phyloP scores from a whole-genome alignment of 1,140 invertebrate genomes.

The Temnothorax nylanderi region DNA sequence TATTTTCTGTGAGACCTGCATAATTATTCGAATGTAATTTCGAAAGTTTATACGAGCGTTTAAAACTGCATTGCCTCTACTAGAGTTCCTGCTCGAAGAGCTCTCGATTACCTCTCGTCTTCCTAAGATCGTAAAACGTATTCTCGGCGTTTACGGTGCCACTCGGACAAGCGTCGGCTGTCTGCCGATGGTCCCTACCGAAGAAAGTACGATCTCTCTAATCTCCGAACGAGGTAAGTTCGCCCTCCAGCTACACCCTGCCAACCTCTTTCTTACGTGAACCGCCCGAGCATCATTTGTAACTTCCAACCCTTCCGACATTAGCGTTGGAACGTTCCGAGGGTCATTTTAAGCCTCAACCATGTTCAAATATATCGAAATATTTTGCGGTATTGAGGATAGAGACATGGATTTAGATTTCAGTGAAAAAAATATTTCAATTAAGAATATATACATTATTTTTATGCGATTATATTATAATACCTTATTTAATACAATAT shows the following conservation, averaged over 20 bases:
- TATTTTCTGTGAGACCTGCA: not conserved
- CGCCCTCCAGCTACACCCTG: constrained; percentile 4
- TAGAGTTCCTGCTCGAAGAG: constrained; percentile 23
- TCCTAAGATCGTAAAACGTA: constrained; percentile 31
- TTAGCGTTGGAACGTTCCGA: constrained; percentile 13
- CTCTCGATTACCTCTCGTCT: constrained; percentile 45
- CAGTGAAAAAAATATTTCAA: not conserved
- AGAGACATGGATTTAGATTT: not conserved
- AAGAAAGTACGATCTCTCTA: constrained; percentile 54
- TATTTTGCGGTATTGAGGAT: not conserved
- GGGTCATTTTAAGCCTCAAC: constrained; percentile 15
- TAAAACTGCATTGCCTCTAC: constrained; percentile 4
- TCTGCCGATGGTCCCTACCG: constrained; percentile 10
- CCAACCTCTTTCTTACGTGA: constrained; percentile 24
- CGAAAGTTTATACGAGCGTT: constrained; percentile 57
- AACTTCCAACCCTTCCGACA: constrained; percentile 39
- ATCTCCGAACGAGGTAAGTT: constrained; percentile 46
- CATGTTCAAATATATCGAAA: not conserved
- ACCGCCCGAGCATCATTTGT: constrained; percentile 39
- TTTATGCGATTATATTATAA: not conserved
- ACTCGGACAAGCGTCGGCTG: constrained; percentile 47
- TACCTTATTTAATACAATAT: not conserved
- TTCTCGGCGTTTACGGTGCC: constrained; percentile 51
- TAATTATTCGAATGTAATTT: constrained; percentile 66
- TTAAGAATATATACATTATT: not conserved